A percentile compares a stretch with the other conserved stretches of the same genome.
Evolutionary conservation across 2,113 vertebrate species (phyloP).

Genomic region (Porphyrio hochstetteri): DNA sequence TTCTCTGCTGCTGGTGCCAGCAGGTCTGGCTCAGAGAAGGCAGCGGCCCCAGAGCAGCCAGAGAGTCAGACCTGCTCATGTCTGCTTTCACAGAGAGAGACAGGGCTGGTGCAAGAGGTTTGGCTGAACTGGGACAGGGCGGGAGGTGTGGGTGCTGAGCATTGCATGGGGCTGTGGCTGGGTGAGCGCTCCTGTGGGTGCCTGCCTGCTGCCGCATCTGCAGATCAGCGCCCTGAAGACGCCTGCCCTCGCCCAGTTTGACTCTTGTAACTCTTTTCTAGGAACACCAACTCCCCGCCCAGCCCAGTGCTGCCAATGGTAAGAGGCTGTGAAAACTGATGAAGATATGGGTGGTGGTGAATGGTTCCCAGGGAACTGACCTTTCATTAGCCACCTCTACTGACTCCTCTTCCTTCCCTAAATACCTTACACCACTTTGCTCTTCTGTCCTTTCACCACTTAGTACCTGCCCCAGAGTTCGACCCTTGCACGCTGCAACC

Average conservation of each 20-base stretch:
- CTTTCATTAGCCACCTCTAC: neutral
- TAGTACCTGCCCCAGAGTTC: neutral
- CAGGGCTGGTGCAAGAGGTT: neutral
- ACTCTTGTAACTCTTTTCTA: constrained; percentile 32
- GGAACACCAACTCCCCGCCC: neutral
- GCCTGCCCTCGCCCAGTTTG: neutral
- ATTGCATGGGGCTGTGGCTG: rapidly evolving
- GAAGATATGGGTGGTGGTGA: neutral
- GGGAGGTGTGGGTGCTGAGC: neutral
- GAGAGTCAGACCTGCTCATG: neutral
- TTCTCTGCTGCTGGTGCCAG: neutral
- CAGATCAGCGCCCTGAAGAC: neutral
- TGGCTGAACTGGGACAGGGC: neutral
- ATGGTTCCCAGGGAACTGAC: neutral
- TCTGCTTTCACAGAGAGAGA: neutral
- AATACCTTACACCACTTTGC: neutral
- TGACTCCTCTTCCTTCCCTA: neutral
- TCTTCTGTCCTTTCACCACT: neutral
- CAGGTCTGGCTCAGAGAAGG: neutral
- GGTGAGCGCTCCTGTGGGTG: neutral
- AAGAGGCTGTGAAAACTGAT: neutral
- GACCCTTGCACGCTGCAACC: neutral
- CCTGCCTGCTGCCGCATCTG: neutral
- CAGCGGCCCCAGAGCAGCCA: neutral
- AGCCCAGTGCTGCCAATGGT: neutral